Base-by-base conservation (phyloP, 2,797 vertebrate genomes). In the Malacoraja senta region DNA sequence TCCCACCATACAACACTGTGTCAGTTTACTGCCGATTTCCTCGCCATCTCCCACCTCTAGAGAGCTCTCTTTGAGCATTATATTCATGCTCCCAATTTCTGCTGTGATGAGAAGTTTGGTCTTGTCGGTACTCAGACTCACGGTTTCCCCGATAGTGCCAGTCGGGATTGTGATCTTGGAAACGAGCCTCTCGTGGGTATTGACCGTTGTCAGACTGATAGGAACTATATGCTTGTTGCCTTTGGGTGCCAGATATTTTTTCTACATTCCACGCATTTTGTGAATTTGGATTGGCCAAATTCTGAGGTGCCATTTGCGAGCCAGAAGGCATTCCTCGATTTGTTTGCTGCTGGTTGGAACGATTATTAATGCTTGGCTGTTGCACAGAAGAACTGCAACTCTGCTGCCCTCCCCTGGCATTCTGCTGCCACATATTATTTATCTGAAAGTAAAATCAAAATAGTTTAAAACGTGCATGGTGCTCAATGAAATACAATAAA, bases 391-490 rank as follows among this genome's bases (percentile, higher is more conserved):
- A 38, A 44, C 1, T 72, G 71, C 76, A 74, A 76, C 53, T 74
- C 68, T 88, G 84, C 17, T 35, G 63, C 84, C 84, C 72, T 92
- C 90, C 90, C 26, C 90, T 92, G 35, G 90, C 38, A 9, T 92
- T 35, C 24, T 91, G 35, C 44, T 76, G 90, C 72, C 90, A 76
- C 68, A 76, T 74, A 26, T 92, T 92, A 71, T 76, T 92, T 7
- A 92, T 8, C 90, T 92, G 71, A 13, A 92, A 92, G 71, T 29
- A 53, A 88, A 88, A 86, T 86, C 61, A 86, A 68, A 72, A 88
- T 13, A 65, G 61, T 65, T 88, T 35, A 68, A 19, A 35, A 68
- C 32, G 7, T 19, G 61, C 84, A 88, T 7, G n/a, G 35, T 88
- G 26, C 58, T 7, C 21, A 35, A 61, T 29, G 4, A 53, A 44